Evolutionary conservation across 2,888 invertebrate genomes (phyloP).

Genomic region (Vanessa cardui): DNA sequence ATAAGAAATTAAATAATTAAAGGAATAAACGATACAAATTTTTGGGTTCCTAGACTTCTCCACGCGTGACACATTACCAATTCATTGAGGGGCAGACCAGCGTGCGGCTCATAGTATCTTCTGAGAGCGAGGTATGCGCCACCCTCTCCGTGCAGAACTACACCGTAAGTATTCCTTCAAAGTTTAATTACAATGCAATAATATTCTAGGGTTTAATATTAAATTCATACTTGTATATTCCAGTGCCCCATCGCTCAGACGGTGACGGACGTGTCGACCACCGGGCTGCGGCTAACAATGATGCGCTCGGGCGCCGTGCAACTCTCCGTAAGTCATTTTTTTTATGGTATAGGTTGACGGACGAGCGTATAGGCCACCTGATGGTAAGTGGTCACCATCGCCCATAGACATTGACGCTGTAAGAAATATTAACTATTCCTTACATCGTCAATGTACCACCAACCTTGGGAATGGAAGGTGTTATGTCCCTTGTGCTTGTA

Average conservation of each 20-base stretch:
- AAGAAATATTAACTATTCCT: too few species aligned
- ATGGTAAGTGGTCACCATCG: too few species aligned
- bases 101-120: slow-evolving; percentile 62
- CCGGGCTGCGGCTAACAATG: slow-evolving; percentile 61
- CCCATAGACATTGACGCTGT: too few species aligned
- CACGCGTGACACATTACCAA: slow-evolving; percentile 58
- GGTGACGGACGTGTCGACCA: slow-evolving; percentile 45
- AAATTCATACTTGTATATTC: not conserved
- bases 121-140: slow-evolving; percentile 66
- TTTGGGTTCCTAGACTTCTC: slow-evolving; percentile 53
- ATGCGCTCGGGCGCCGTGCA: slow-evolving; percentile 66
- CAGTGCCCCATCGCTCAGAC: slow-evolving; percentile 72
- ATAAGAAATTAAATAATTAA: too few species aligned
- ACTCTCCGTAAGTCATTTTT: slow-evolving; percentile 54
- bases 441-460: too few species aligned
- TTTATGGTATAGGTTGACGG: too few species aligned
- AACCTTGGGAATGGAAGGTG: too few species aligned
- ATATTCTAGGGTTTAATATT: not conserved
- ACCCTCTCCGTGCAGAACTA: slow-evolving; percentile 65
- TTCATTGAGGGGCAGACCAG: slow-evolving; percentile 55
- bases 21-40: not conserved
- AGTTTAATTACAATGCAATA: not conserved
- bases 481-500: too few species aligned
- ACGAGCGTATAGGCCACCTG: too few species aligned
- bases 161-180: slow-evolving; percentile 48